phyloP scores from a whole-genome alignment of 2,797 vertebrate species.

The Denticeps clupeoides region DNA sequence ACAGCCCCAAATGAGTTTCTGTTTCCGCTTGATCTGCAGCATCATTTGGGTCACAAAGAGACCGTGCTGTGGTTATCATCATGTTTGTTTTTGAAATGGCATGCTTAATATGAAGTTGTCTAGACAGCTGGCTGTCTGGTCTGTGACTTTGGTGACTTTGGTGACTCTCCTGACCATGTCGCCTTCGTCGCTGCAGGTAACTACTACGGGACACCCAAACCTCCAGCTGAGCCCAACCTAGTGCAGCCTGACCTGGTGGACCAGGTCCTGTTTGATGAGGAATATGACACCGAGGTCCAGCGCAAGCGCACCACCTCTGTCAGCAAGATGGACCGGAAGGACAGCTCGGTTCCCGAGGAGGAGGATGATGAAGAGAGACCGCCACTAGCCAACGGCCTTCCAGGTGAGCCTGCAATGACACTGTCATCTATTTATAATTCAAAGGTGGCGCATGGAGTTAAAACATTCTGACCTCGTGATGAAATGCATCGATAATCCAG shows the following conservation, averaged over 20 bases:
- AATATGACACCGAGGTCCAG: slow-evolving; percentile 86
- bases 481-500: background rate
- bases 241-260: slow-evolving; percentile 93
- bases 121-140: too few relatives aligned
- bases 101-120: too few relatives aligned
- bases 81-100: too few relatives aligned
- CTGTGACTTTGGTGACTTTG: too few relatives aligned
- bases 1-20: too few relatives aligned
- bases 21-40: too few relatives aligned
- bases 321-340: slow-evolving; percentile 95
- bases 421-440: too few relatives aligned
- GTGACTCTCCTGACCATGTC: too few relatives aligned
- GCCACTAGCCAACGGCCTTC: slow-evolving; percentile 60
- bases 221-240: slow-evolving; percentile 88
- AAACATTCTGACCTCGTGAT: too few relatives aligned
- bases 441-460: too few relatives aligned
- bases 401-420: slow-evolving; percentile 60
- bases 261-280: slow-evolving; percentile 92
- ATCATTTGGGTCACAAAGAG: too few relatives aligned
- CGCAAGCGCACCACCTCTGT: slow-evolving; percentile 91
- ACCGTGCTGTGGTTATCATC: too few relatives aligned
- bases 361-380: slow-evolving; percentile 87
- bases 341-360: slow-evolving; percentile 87
- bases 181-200: slow-evolving; percentile 64
- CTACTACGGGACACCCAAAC: slow-evolving; percentile 94